A percentile compares a stretch with the other conserved stretches of the same genome.
These are phyloP conservation scores for Clostera curtula DNA, from an alignment of 2,888 invertebrate genomes.

Conservation along the genomic window DNA sequence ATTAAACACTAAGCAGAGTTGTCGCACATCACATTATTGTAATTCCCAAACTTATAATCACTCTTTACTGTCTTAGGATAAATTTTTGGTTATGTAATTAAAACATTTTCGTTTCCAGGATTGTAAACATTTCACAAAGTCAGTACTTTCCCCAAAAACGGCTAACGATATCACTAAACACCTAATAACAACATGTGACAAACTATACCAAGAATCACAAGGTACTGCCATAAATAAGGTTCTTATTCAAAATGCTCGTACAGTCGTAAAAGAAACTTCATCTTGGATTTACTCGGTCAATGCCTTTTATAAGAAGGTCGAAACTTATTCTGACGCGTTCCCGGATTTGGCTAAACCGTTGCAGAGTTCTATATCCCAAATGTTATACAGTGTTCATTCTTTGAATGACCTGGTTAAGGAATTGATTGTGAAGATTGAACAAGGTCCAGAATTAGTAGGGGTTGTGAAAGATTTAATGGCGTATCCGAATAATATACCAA, in stretches of 20 bases:
- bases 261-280: constrained; percentile 51
- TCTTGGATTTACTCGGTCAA: constrained; percentile 72
- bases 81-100: no score
- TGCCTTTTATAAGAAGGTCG: constrained; percentile 72
- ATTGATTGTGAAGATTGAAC: constrained; percentile 44
- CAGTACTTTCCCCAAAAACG: constrained; percentile 47
- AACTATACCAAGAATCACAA: constrained; percentile 27
- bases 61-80: background rate
- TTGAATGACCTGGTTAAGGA: constrained; percentile 72
- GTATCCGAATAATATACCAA: constrained; percentile 58
- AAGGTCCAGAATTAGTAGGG: constrained; percentile 33
- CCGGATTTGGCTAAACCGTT: constrained; percentile 86
- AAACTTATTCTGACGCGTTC: constrained; percentile 78
- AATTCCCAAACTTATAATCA: background rate
- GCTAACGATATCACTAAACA: constrained; percentile 34
- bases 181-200: constrained; percentile 30
- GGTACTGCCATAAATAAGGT: constrained; percentile 22
- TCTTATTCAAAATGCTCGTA: constrained; percentile 30
- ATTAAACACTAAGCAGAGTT: no score
- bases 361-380: constrained; percentile 78
- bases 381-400: constrained; percentile 77
- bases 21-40: no score
- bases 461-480: constrained; percentile 62
- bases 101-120: constrained; percentile 45
- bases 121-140: constrained; percentile 62